A percentile compares a stretch with the other conserved stretches of the same genome.
These are phyloP conservation scores for Habroteleia sp. DNA, from an alignment of 2,888 invertebrate genomes.

Conservation along the genomic window DNA sequence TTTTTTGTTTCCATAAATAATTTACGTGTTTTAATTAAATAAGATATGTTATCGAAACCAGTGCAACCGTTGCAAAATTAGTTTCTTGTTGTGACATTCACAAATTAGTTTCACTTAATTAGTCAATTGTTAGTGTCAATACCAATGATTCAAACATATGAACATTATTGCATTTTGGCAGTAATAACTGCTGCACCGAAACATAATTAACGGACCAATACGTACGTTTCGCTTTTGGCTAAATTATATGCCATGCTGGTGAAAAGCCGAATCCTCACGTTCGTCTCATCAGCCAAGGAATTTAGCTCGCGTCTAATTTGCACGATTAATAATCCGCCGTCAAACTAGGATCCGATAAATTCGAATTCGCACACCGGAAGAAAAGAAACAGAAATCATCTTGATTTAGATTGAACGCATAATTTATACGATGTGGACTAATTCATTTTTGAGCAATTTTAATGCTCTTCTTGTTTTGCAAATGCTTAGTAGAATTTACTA, in stretches of 20 bases:
- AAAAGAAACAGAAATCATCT: no score
- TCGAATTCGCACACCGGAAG: not conserved
- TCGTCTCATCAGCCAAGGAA: slow-evolving; percentile 34
- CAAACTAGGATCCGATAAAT: slow-evolving; percentile 11
- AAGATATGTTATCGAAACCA: no score
- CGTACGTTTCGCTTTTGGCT: slow-evolving; percentile 25
- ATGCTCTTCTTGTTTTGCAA: no score
- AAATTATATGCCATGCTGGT: slow-evolving; percentile 24
- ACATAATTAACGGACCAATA: slow-evolving; percentile 27
- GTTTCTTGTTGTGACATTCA: no score
- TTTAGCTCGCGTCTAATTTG: slow-evolving; percentile 37
- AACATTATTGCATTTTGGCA: slow-evolving; percentile 14
- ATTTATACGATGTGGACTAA: no score
- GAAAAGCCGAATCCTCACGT: slow-evolving; percentile 9
- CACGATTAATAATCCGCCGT: slow-evolving; percentile 34
- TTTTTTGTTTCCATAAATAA: no score
- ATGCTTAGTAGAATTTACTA: no score
- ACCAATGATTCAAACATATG: not conserved
- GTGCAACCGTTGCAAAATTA: no score
- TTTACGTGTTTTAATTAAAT: no score
- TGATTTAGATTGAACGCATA: no score
- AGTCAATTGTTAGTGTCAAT: not conserved
- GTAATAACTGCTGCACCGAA: slow-evolving; percentile 1
- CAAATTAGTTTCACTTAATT: not conserved
- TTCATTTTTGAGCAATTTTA: no score